Base-by-base conservation (phyloP, 2,113 vertebrate species). In the Mionectes macconnelli region DNA sequence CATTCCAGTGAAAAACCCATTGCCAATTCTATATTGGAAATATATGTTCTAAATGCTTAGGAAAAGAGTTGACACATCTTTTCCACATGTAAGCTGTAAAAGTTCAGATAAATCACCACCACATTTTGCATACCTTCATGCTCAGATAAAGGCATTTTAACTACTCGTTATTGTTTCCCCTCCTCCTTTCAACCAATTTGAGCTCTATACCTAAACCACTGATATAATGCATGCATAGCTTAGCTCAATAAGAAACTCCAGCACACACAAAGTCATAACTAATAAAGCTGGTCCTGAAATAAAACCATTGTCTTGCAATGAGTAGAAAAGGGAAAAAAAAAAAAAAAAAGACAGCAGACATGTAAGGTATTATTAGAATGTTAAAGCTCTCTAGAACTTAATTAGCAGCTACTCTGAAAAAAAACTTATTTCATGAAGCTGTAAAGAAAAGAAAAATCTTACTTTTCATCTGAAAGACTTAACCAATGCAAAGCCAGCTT, bases 381-480 rank as follows among this genome's bases (percentile, higher is more conserved):
- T 78, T 84, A 87, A 86, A 42, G 33, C 37, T 67, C 49, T 75
- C 77, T 62, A 60, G 44, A 89, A 91, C 16, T 83, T 85, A 91
- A 87, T 91, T 82, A 89, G 18, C 28, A 73, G 23, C 10, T 62
- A 63, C 44, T 40, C 68, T 45, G 44, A 78, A 81, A 83, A 87
- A 82, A 50, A 31, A 64, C 39, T 31, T 49, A 45, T 49, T 73
- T 85, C 40, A 93, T 2, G 2, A 84, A 68, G 62, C 23, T 53
- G 24, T 49, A 53, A 73, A 73, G 50, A 39, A 45, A 84, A 63
- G 7, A 69, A 63, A 76, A 42, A 4, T 22, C 27, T 50, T 16
- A 52, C 24, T 12, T 76, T 72, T 87, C 66, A 60, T 19, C 57
- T 89, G 50, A 80, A 86, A 70, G 52, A 76, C 33, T 74, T 72